phyloP scores from a whole-genome alignment of 1,140 invertebrate genomes.

The Plutomurus gul region DNA sequence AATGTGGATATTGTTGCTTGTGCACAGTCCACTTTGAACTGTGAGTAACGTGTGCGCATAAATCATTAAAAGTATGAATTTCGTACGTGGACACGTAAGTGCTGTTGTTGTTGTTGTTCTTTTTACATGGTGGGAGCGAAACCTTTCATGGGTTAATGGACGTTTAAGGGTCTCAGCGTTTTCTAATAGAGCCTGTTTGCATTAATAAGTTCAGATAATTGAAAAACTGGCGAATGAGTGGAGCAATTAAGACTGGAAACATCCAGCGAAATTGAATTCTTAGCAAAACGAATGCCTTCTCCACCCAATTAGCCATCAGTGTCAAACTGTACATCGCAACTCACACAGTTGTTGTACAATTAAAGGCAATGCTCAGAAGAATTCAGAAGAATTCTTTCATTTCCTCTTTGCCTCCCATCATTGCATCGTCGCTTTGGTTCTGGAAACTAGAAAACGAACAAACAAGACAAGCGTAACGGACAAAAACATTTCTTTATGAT shows the following conservation, averaged over 20 bases:
- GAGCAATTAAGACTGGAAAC: background rate
- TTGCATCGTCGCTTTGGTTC: background rate
- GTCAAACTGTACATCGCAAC: background rate
- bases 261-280: constrained; percentile 8
- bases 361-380: background rate
- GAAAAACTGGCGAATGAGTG: constrained; percentile 3
- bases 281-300: background rate
- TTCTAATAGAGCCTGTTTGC: background rate
- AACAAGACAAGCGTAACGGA: background rate
- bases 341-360: constrained; percentile 3
- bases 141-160: background rate
- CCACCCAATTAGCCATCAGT: constrained; percentile 2
- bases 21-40: no score
- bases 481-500: constrained; percentile 16
- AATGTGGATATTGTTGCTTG: background rate
- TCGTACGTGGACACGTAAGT: no score
- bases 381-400: background rate
- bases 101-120: background rate
- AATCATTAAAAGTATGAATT: no score
- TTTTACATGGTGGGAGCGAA: background rate
- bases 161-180: background rate
- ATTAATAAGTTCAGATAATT: background rate
- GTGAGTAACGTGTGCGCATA: background rate
- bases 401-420: no score
- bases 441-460: background rate